Percentiles rank a stretch among this genome's conserved stretches.
These are phyloP conservation scores for Antrozous pallidus DNA, from an alignment of 2,797 vertebrate species.

Conservation along the genomic window DNA sequence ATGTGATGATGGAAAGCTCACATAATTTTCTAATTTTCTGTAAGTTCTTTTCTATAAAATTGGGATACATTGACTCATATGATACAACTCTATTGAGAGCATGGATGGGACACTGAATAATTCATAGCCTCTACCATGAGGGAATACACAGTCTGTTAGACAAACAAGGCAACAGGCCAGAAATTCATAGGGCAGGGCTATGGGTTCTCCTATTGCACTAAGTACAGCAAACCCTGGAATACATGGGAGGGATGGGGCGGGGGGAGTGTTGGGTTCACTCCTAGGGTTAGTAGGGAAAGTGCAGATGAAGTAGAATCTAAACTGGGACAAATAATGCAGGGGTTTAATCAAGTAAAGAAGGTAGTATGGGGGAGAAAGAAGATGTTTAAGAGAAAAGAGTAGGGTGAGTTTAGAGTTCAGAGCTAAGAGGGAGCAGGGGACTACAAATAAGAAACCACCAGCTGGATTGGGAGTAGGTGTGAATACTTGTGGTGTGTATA, in stretches of 20 bases:
- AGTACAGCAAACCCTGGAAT: background rate
- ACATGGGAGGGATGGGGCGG: accelerated
- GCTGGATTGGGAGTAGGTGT: background rate
- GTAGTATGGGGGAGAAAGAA: background rate
- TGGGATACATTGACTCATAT: background rate
- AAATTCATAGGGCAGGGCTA: background rate
- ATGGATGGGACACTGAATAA: background rate
- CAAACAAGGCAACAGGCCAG: background rate
- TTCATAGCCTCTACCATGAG: background rate
- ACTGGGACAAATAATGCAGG: background rate
- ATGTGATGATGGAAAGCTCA: background rate
- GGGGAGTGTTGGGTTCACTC: background rate
- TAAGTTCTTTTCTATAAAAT: background rate
- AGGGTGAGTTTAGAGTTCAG: background rate
- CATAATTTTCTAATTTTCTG: constrained; percentile 11
- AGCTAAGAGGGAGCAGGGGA: background rate
- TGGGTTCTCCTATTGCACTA: background rate
- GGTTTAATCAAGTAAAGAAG: background rate
- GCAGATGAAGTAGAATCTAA: background rate
- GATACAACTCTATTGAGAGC: background rate
- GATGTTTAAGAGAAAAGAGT: background rate
- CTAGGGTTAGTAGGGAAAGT: background rate
- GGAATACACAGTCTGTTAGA: background rate
- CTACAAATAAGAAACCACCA: background rate
- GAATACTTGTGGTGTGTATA: background rate